Percentiles rank a stretch among this genome's conserved stretches.
Evolutionary conservation across 2,113 vertebrate species (phyloP).

Genomic region (Leucoraja erinaceus): DNA sequence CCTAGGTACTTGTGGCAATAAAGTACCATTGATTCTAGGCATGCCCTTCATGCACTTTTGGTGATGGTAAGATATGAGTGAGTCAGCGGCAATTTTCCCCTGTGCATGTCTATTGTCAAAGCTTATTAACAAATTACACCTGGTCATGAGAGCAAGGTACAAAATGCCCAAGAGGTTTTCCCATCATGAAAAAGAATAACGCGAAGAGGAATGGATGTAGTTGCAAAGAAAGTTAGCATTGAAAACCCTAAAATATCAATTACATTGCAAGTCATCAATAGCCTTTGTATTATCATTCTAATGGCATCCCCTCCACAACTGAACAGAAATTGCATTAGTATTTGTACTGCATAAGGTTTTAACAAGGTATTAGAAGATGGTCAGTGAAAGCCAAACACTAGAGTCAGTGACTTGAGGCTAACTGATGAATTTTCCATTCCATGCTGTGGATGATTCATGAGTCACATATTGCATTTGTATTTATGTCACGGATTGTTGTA

Average conservation of each 20-base stretch:
- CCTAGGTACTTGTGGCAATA: no score
- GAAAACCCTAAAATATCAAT: not conserved
- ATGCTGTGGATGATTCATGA: no score
- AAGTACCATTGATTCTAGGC: no score
- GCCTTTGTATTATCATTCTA: not conserved
- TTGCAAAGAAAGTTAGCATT: not conserved
- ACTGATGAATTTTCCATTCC: not conserved
- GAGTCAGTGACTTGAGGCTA: not conserved
- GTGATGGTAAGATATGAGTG: not conserved
- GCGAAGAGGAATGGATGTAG: not conserved
- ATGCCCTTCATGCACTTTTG: not conserved
- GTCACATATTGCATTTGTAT: no score
- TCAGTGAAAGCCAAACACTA: not conserved
- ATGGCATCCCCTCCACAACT: no score
- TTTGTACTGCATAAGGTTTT: not conserved
- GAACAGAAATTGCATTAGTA: not conserved
- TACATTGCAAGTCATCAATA: not conserved
- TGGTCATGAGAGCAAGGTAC: not conserved
- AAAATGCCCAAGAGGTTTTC: not conserved
- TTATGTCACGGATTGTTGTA: no score
- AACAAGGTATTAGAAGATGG: not conserved
- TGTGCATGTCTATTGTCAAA: not conserved
- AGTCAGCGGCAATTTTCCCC: not conserved
- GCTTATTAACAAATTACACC: not conserved
- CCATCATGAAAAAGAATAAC: not conserved